A percentile compares a stretch with the other conserved stretches of the same genome.
Evolutionary conservation across 1,140 invertebrate species (phyloP).

Genomic region (Zeugodacus cucurbitae): DNA sequence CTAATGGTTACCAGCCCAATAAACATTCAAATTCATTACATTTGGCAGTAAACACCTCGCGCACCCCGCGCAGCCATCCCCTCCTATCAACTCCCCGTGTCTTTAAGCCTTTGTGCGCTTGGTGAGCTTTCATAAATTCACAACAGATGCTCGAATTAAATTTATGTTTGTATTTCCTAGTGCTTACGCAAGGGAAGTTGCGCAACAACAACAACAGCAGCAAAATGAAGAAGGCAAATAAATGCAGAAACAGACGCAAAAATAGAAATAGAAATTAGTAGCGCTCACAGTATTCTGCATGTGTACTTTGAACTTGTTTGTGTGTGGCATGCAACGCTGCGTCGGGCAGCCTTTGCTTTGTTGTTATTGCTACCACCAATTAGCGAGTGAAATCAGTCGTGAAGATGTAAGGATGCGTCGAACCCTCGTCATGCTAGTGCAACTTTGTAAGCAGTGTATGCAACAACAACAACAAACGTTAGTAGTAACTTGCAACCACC

Average conservation of each 20-base stretch:
- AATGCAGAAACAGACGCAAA: neutral
- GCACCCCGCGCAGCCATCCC: neutral
- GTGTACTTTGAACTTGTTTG: neutral
- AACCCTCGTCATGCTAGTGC: neutral
- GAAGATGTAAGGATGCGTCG: neutral
- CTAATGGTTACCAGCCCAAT: neutral
- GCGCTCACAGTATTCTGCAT: neutral
- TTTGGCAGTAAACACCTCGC: neutral
- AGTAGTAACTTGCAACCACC: neutral
- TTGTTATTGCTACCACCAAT: conserved; percentile 28
- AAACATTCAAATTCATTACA: neutral
- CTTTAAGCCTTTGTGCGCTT: neutral
- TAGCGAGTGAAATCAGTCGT: conserved; percentile 29
- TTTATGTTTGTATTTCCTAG: neutral
- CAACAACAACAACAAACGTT: neutral
- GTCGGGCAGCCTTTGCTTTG: neutral
- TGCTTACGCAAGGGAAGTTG: neutral
- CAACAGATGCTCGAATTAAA: conserved; percentile 22
- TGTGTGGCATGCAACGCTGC: neutral
- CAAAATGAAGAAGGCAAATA: neutral
- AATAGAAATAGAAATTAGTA: neutral
- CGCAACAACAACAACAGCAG: neutral
- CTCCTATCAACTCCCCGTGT: neutral
- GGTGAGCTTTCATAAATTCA: neutral
- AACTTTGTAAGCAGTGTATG: neutral